Conservation (phyloP, 2,797 vertebrate genomes). For the Apogon talboti region DNA sequence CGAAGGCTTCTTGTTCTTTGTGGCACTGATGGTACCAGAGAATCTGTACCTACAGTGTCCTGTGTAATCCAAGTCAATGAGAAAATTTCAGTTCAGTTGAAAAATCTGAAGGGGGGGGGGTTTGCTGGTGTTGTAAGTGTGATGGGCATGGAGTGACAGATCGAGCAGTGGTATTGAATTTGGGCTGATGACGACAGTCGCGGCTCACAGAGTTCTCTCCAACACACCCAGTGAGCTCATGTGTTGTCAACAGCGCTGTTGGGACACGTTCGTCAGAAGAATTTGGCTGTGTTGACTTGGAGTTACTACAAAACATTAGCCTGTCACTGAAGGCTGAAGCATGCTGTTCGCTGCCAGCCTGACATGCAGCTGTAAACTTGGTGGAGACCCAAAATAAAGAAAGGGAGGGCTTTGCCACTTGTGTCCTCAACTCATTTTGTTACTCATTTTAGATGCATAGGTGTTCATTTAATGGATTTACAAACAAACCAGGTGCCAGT, state of each 20-base stretch:
- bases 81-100: too few species aligned
- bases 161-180: constrained; percentile 47
- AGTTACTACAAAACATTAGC: constrained; percentile 59
- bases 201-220: constrained; percentile 54
- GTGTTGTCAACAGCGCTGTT: constrained; percentile 60
- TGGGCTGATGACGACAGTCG: constrained; percentile 55
- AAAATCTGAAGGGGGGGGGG: too few species aligned
- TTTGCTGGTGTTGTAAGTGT: neutral
- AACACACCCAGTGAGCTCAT: constrained; percentile 71
- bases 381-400: constrained; percentile 50
- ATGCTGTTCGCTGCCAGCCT: constrained; percentile 50
- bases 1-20: neutral
- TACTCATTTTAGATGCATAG: constrained; percentile 54
- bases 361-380: constrained; percentile 69
- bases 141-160: constrained; percentile 25
- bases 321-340: constrained; percentile 50
- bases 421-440: constrained; percentile 42
- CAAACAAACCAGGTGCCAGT: neutral
- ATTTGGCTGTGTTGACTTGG: constrained; percentile 63
- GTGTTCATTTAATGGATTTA: constrained; percentile 7
- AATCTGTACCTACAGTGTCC: too few species aligned
- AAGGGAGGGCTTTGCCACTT: constrained; percentile 23
- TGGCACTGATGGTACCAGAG: neutral
- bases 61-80: too few species aligned
- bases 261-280: constrained; percentile 62